Percentiles rank a stretch among this genome's conserved stretches.
These are phyloP conservation scores for Archips crataeganus DNA, from an alignment of 2,888 invertebrate species.

Conservation along the genomic window DNA sequence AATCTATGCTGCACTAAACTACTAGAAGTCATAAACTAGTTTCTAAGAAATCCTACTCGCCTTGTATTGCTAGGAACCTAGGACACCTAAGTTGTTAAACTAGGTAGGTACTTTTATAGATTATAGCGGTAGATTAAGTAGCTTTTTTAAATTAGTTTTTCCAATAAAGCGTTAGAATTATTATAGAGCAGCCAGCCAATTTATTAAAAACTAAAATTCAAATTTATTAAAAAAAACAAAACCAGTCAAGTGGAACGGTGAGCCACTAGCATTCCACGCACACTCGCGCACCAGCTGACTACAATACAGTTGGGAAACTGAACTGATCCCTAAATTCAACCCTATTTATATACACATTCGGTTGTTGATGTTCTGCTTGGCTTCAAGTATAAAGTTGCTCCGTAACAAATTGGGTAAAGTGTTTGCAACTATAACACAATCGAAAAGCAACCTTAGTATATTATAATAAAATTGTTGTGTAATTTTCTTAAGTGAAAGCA, in stretches of 20 bases:
- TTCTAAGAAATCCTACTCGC: neutral
- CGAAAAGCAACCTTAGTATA: neutral
- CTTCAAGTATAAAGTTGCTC: conserved; percentile 13
- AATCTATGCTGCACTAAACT: neutral
- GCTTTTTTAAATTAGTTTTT: neutral
- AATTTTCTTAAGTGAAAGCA: neutral
- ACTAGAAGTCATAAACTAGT: neutral
- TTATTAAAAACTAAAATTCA: conserved; percentile 34
- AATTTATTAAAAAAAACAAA: conserved; percentile 53
- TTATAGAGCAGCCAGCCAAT: neutral
- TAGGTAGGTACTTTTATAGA: neutral
- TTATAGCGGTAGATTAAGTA: neutral
- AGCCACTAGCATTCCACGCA: conserved; percentile 54
- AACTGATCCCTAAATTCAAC: neutral
- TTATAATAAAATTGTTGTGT: neutral
- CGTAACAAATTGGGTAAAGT: neutral
- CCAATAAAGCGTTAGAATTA: neutral
- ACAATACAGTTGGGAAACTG: conserved; percentile 1
- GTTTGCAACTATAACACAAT: neutral
- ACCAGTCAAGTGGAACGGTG: conserved; percentile 60
- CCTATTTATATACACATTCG: neutral
- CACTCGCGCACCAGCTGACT: conserved; percentile 52
- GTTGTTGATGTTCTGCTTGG: neutral
- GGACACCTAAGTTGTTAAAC: neutral
- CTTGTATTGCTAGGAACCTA: neutral